Base-by-base conservation (phyloP, 2,113 vertebrate species). In the Chionodraco myersi region DNA sequence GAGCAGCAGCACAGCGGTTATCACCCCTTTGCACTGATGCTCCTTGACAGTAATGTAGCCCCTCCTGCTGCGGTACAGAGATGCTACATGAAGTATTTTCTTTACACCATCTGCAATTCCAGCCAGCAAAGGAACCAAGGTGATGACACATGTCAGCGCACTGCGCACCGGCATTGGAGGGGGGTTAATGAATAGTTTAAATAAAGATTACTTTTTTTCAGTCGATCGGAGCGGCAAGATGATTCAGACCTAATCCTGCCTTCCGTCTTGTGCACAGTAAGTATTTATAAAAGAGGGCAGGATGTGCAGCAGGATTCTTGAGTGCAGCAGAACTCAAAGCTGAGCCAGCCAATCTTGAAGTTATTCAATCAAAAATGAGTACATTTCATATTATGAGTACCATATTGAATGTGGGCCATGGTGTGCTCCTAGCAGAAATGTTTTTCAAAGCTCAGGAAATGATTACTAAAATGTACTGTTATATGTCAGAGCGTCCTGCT, bases 281-380 rank as follows among this genome's bases (percentile, higher is more conserved):
- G 52, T 84, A 61, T 89, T 92, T 86, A 82, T 89, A 62, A 89
- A 83, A 79, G 76, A 77, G 80, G 77, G 86, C 84, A 88, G 75
- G 83, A 82, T 90, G 91, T 88, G 81, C 76, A 48, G 44, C 57
- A 30, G 52, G 79, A 80, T 11, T 80, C 49, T 41, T 3, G 72
- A 86, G 73, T 21, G 34, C 67, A 83, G 80, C 84, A 69, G 45
- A 86, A 86, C 83, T 90, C 77, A 63, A 54, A 82, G 91, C 89
- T 88, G 87, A 93, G 89, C 70, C 80, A 83, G 82, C 80, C 85
- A 79, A 80, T 91, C 87, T 81, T 58, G 4, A 80, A 88, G 78
- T 92, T 88, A 92, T 92, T 93, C 88, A 90, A 90, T 92, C 90
- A 92, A 89, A 90, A 80, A 86, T 81, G 79, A 92, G 85, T 84